phyloP scores from a whole-genome alignment of 2,797 vertebrate genomes.

The Benthosema pterotum region DNA sequence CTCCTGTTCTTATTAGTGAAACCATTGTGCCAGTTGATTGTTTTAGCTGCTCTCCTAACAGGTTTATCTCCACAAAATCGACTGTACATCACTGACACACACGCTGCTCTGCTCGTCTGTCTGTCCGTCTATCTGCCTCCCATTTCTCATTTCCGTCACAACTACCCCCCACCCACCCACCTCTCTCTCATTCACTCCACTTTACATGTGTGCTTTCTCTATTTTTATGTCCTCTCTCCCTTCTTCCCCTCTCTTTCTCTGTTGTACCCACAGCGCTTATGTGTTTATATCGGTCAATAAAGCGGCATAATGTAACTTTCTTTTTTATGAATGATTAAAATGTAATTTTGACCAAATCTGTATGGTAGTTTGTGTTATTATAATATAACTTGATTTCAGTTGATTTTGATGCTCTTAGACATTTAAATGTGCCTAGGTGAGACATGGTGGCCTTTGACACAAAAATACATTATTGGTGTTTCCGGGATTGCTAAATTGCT shows the following conservation, averaged over 20 bases:
- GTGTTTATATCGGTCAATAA: neutral
- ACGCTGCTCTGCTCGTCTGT: neutral
- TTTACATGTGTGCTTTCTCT: too few relatives aligned
- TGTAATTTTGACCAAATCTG: too few relatives aligned
- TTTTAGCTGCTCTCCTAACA: neutral
- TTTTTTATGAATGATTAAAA: neutral
- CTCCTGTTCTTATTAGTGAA: neutral
- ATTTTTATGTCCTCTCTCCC: neutral
- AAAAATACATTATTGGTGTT: too few relatives aligned
- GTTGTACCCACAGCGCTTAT: neutral
- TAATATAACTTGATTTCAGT: too few relatives aligned
- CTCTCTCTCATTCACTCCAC: neutral
- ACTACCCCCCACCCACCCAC: too few relatives aligned
- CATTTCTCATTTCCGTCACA: neutral
- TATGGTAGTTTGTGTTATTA: too few relatives aligned
- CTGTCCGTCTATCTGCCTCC: neutral
- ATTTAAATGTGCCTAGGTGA: too few relatives aligned
- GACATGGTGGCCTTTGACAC: too few relatives aligned
- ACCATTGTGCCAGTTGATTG: neutral
- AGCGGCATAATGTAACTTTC: neutral
- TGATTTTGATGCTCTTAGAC: too few relatives aligned
- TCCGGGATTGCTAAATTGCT: too few relatives aligned
- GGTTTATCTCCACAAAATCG: neutral
- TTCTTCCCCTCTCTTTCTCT: neutral
- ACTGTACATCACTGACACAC: neutral